phyloP scores from a whole-genome alignment of 2,797 vertebrate genomes.

The Xiphorhynchus erythropygius region DNA sequence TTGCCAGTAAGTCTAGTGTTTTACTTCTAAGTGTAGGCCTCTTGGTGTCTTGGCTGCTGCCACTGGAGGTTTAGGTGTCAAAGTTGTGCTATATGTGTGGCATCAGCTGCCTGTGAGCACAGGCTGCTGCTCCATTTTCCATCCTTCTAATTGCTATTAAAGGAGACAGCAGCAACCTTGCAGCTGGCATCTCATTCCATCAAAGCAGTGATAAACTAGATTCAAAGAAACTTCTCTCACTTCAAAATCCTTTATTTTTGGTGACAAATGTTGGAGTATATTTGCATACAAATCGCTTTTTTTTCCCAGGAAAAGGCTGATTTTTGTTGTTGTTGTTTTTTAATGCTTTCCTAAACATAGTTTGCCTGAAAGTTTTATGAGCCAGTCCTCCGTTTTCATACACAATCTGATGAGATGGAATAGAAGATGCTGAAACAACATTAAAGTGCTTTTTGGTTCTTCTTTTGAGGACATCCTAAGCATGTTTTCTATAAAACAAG shows the following conservation, averaged over 20 bases:
- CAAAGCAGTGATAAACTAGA: conserved; percentile 53
- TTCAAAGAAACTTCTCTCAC: conserved; percentile 39
- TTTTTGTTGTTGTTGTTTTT: background rate
- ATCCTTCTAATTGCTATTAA: conserved; percentile 42
- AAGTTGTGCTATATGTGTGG: background rate
- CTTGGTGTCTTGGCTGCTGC: conserved; percentile 2
- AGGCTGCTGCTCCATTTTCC: conserved; percentile 10
- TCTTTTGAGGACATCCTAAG: conserved; percentile 64
- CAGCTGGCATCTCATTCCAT: conserved; percentile 57
- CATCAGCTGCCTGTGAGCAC: conserved; percentile 45
- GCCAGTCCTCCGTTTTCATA: conserved; percentile 55
- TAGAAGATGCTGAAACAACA: conserved; percentile 39
- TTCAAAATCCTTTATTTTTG: conserved; percentile 61
- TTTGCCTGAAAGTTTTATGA: conserved; percentile 64
- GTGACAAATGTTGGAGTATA: conserved; percentile 55
- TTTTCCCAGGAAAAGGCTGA: conserved; percentile 48
- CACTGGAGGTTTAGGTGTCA: conserved; percentile 50
- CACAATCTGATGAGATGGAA: conserved; percentile 59
- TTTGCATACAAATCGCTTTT: conserved; percentile 74
- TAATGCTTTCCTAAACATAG: conserved; percentile 41
- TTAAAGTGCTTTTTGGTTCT: conserved; percentile 57
- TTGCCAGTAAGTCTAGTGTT: background rate
- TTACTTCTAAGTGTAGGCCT: background rate
- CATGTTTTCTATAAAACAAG: conserved; percentile 35
- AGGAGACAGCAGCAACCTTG: conserved; percentile 39